Evolutionary conservation across 2,888 invertebrate species (phyloP), one percentile per base, ranked within the genome.

Genomic region (Drosophila macrospina): DNA sequence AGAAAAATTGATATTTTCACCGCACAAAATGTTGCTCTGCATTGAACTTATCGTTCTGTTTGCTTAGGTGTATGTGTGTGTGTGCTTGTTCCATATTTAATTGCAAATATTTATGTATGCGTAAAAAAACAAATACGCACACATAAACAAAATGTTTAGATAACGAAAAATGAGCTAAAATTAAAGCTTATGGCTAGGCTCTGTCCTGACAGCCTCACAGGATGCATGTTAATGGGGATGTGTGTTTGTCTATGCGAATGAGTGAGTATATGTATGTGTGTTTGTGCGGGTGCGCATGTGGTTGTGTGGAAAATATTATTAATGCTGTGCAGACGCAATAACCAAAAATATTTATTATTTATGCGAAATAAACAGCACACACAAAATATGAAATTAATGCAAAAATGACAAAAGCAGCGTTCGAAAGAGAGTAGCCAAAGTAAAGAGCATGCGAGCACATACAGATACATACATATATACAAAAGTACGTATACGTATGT

Each of bases 291-390:
- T 28, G 51, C 30, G 20, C 3, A 20, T 20, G 20, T 20, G 20
- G 20, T 20, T 60, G 59, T 69, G 70, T 56, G 80, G 61, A 62
- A 86, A 88, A 84, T 80, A 86, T 74, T 86, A 86, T 89, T 84
- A 86, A 86, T 89, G 81, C 73, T 69, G 77, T 88, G 77, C 85
- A 89, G 89, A 86, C 85, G 89, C 81, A 89, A 87, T 85, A 88
- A 78, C 85, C 85, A 78, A 85, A 85, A 85, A 84, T 88, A 87
- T 84, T 80, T 85, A 85, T 88, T 85, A 85, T 85, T 85, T 85
- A 85, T 85, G 85, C 87, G 85, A 81, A 86, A 85, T 85, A 85
- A 88, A 85, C 89, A 78, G 64, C 54, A 73, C 45, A 63, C 56
- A 68, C 74, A 71, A 84, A 84, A 84, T 84, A 85, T 86, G 86